Base-by-base conservation (phyloP, 2,797 vertebrate genomes). In the Sebastes taczanowskii region DNA sequence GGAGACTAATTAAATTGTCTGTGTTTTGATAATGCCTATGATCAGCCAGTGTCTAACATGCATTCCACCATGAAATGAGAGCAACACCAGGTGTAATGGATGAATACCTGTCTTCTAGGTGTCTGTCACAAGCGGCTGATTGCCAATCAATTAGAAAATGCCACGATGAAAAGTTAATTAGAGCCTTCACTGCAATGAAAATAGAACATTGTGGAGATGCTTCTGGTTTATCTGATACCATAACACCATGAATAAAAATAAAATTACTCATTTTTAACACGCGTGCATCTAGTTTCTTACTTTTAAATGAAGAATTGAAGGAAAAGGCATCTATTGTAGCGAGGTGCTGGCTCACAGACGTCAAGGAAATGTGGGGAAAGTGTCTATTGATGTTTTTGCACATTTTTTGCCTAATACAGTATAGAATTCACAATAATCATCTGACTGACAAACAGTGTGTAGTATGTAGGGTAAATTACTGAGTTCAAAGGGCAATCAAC, bases 41-140 rank as follows among this genome's bases (percentile, higher is more conserved):
- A 84, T 81, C 73, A 88, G 55, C 60, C 61, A 53, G 63, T 71
- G 63, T 77, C 60, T 75, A 79, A 77, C 72, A 71, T 29, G 67
- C 81, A 88, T 42, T 14, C 69, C 83, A 80, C 82, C 87, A 81
- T 88, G 82, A 92, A 89, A 88, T 88, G 72, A 91, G 79, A 78
- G 84, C 7, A 30, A 29, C 10, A 30, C 46, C 11, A 34, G 29
- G 27, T 66, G 71, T 66, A 25, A 81, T 74, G 53, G 67, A 84
- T 81, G 84, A 81, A 78, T 81, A 86, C 83, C 80, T 81, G 85
- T 82, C 70, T 62, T 52, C 77, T 20, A 61, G 77, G 75, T 72
- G 69, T 84, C 74, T 82, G 84, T 82, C 83, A 85, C 74, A 18
- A 88, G 38, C 18, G 3, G 46, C 66, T 84, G 86, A 77, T 80